Conservation (phyloP, 2,113 vertebrate species). For the Protomyctophum bolini region DNA sequence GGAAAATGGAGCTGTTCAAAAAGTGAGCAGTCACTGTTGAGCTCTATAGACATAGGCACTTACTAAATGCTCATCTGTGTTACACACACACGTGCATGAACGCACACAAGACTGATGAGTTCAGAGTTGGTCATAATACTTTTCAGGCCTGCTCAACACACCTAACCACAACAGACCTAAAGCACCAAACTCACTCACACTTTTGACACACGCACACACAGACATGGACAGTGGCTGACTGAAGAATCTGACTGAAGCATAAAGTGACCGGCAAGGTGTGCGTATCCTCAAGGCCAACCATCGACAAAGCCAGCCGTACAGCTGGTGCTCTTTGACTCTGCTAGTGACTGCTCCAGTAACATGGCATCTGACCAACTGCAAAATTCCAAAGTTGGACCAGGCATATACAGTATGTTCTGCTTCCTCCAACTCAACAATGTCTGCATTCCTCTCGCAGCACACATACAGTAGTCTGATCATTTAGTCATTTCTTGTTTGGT, state of each 20-base stretch:
- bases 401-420: neutral
- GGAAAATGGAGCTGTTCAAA: too few relatives aligned
- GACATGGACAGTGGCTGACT: constrained; percentile 1
- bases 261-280: constrained; percentile 9
- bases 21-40: too few relatives aligned
- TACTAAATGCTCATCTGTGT: constrained; percentile 44
- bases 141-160: neutral
- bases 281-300: constrained; percentile 14
- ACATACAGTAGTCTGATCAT: too few relatives aligned
- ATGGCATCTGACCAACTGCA: constrained; percentile 5
- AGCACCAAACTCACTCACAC: neutral
- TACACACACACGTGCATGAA: neutral
- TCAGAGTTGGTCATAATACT: neutral
- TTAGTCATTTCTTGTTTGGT: too few relatives aligned
- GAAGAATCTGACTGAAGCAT: constrained; percentile 40
- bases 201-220: constrained; percentile 10
- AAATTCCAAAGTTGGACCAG: neutral
- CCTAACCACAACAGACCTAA: too few relatives aligned
- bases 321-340: constrained; percentile 10
- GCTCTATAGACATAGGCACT: constrained; percentile 39
- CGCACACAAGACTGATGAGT: neutral
- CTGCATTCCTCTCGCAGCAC: neutral
- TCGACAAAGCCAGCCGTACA: constrained; percentile 8
- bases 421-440: constrained; percentile 16
- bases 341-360: constrained; percentile 2